These are phyloP conservation scores for Bufotes viridis DNA, from an alignment of 2,797 vertebrate species.

Conservation along the genomic window DNA sequence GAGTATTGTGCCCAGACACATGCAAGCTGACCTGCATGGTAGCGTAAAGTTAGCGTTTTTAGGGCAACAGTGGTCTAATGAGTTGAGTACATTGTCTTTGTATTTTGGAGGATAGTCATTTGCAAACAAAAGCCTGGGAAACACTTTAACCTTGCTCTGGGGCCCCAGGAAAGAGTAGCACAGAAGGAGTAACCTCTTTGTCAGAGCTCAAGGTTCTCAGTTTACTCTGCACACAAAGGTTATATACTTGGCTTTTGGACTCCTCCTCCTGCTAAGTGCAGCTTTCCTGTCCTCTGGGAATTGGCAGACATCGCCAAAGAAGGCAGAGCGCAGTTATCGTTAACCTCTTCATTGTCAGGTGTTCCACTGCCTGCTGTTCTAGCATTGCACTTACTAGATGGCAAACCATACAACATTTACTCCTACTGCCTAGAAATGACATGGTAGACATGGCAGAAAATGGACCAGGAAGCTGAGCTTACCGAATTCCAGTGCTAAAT, in stretches of 20 bases:
- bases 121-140: conserved; percentile 9
- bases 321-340: conserved; percentile 34
- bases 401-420: neutral
- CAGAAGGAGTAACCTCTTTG: conserved; percentile 42
- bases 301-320: conserved; percentile 30
- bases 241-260: conserved; percentile 44
- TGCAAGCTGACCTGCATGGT: neutral
- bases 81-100: neutral
- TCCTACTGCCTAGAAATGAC: neutral
- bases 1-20: neutral
- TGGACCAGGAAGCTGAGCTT: neutral
- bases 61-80: neutral
- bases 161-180: conserved; percentile 36
- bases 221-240: conserved; percentile 42
- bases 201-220: conserved; percentile 43
- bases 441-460: neutral
- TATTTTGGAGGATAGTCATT: neutral
- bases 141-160: conserved; percentile 23
- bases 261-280: conserved; percentile 48
- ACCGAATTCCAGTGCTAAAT: neutral
- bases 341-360: conserved; percentile 45
- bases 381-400: neutral
- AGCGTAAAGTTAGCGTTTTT: neutral
- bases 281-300: conserved; percentile 45
- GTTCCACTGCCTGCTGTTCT: neutral